Evolutionary conservation across 2,797 vertebrate genomes (phyloP).

Genomic region (Poeciliopsis infans): DNA sequence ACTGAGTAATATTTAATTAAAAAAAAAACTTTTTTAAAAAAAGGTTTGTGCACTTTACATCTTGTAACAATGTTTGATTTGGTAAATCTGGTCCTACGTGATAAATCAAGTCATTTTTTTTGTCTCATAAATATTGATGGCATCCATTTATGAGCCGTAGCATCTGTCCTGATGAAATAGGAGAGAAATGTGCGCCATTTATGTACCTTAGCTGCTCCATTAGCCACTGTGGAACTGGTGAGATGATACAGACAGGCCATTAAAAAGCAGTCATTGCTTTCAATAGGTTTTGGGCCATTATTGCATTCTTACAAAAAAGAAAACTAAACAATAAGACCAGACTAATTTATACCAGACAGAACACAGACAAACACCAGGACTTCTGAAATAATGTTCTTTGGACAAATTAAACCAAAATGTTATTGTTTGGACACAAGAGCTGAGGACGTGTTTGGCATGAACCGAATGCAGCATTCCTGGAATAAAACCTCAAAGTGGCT

Average conservation of each 20-base stretch:
- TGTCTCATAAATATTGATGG: slow-evolving; percentile 15
- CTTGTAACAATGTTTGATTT: not conserved
- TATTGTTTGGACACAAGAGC: not conserved
- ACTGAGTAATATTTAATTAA: not conserved
- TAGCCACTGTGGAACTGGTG: slow-evolving; percentile 19
- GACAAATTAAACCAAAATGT: not conserved
- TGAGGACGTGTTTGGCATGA: not conserved
- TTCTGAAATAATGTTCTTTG: not conserved
- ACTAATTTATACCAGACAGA: not conserved
- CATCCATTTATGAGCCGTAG: not conserved
- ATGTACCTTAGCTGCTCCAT: slow-evolving; percentile 35
- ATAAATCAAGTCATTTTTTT: slow-evolving; percentile 2
- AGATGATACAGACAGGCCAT: slow-evolving; percentile 20
- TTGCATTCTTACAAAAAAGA: not conserved
- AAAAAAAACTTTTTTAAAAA: not conserved
- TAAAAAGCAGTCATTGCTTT: slow-evolving; percentile 15
- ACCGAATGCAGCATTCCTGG: not conserved
- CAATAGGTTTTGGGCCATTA: not conserved
- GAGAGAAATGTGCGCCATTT: slow-evolving; percentile 15
- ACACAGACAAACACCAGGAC: not conserved
- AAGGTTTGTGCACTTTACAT: not conserved
- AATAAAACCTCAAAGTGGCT: not conserved
- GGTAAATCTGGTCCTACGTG: not conserved
- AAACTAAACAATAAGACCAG: not conserved
- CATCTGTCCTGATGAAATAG: slow-evolving; percentile 7